Evolutionary conservation across 2,888 invertebrate genomes (phyloP), one percentile per base, ranked within the genome.

Genomic region (Troides oblongomaculatus): DNA sequence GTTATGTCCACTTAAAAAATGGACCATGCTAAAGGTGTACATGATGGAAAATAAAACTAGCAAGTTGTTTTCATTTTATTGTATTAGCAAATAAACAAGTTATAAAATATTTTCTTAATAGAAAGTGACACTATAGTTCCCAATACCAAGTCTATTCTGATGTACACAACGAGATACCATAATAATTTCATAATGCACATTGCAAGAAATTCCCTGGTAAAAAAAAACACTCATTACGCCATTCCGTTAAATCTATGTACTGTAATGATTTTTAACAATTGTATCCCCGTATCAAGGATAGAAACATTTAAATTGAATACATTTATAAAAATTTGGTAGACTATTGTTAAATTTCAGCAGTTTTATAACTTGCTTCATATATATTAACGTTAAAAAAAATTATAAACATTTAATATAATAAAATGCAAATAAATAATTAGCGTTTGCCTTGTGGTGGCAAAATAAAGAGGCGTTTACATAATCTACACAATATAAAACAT

Each of bases 51-150:
- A 87, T 86, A 87, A 84, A 79, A 80, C 74, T 64, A 68, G 72
- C 68, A 69, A 74, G 77, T 82, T 87, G 87, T 86, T 86, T 89
- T 96, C 71, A 75, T 77, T 53, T 78, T 98, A 99, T 85, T 90
- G 89, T 92, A 92, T 92, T 92, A 92, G 92, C 92, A 92, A 92
- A 92, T 92, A 92, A 92, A 92, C 92, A 92, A 91, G 91, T 89
- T 88, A 90, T 92, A 92, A 92, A 92, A 92, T 91, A 91, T 90
- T 90, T 88, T 88, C 87, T 87, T 87, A 89, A 82, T 86, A 87
- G 84, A 90, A 53, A 86, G 83, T 84, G 88, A 88, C 86, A 82
- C 85, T 80, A 80, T 84, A 87, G 84, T 88, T 88, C 85, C 78
- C 78, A 79, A 82, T 81, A 84, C 81, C 78, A 84, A 85, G 85